Percentiles rank a stretch among this genome's conserved stretches.
These are phyloP conservation scores for Hydropotes inermis DNA, from an alignment of 2,113 vertebrate genomes.

Conservation along the genomic window DNA sequence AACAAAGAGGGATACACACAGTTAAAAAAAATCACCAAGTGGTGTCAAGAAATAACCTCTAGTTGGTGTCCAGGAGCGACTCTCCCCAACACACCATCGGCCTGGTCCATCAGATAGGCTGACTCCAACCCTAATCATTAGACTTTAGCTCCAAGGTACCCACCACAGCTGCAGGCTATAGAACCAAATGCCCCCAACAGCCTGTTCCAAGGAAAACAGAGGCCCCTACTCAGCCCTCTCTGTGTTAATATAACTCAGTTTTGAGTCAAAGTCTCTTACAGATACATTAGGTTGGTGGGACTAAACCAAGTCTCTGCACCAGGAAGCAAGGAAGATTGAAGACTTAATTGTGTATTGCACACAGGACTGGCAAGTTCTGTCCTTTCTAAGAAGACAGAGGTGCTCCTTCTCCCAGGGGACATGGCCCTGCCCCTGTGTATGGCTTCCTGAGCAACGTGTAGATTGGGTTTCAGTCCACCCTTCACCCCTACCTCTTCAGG, in stretches of 20 bases:
- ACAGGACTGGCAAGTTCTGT: neutral
- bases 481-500: neutral
- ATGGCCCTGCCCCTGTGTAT: rapidly evolving
- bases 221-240: neutral
- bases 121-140: neutral
- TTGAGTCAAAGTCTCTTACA: neutral
- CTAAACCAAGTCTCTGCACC: neutral
- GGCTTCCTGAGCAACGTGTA: neutral
- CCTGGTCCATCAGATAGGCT: neutral
- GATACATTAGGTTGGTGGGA: neutral
- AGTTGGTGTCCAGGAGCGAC: neutral
- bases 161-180: neutral
- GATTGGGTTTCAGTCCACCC: neutral
- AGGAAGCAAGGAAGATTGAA: neutral
- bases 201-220: neutral
- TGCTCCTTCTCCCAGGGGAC: neutral
- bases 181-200: neutral
- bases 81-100: neutral
- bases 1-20: neutral
- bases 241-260: neutral
- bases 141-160: neutral
- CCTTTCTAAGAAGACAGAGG: neutral
- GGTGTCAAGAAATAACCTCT: neutral
- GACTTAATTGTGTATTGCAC: neutral
- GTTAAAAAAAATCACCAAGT: neutral